Percentiles rank a stretch among this genome's conserved stretches.
Conservation (phyloP, 2,113 vertebrate species). For the Gorilla gorilla region DNA sequence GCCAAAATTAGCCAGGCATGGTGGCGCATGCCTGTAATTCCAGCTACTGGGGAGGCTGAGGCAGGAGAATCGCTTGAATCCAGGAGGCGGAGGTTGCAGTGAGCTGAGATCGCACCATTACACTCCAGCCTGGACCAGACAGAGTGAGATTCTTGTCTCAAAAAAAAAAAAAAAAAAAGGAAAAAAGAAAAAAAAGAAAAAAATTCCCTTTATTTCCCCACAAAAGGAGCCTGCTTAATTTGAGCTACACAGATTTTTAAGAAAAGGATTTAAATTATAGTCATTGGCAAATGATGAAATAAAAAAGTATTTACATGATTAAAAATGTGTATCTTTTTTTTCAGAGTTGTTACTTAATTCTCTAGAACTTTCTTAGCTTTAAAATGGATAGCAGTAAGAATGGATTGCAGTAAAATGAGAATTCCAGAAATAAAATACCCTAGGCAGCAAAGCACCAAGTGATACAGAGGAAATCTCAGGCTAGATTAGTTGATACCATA, state of each 20-base stretch:
- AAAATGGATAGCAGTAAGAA: background rate
- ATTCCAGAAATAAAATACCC: conserved; percentile 29
- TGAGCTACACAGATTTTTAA: conserved; percentile 6
- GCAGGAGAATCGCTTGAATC: too few relatives aligned
- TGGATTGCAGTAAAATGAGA: background rate
- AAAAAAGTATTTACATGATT: conserved; percentile 23
- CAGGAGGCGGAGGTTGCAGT: too few relatives aligned
- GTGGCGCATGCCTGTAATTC: too few relatives aligned
- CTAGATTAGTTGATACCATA: background rate
- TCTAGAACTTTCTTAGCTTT: conserved; percentile 29
- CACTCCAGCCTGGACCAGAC: too few relatives aligned
- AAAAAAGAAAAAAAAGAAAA: background rate
- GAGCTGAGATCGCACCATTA: too few relatives aligned
- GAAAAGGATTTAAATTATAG: conserved; percentile 15
- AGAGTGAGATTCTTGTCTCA: too few relatives aligned
- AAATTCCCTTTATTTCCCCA: conserved; percentile 12
- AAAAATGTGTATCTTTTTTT: conserved; percentile 14
- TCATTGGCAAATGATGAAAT: conserved; percentile 43
- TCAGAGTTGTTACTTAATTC: background rate
- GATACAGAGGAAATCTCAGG: background rate
- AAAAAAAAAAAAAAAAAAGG: too few relatives aligned
- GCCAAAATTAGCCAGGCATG: too few relatives aligned
- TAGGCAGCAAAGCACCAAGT: background rate
- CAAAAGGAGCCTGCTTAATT: background rate
- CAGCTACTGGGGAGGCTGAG: too few relatives aligned